These are phyloP conservation scores for Manis javanica DNA, from an alignment of 2,797 vertebrate genomes.

Conservation along the genomic window DNA sequence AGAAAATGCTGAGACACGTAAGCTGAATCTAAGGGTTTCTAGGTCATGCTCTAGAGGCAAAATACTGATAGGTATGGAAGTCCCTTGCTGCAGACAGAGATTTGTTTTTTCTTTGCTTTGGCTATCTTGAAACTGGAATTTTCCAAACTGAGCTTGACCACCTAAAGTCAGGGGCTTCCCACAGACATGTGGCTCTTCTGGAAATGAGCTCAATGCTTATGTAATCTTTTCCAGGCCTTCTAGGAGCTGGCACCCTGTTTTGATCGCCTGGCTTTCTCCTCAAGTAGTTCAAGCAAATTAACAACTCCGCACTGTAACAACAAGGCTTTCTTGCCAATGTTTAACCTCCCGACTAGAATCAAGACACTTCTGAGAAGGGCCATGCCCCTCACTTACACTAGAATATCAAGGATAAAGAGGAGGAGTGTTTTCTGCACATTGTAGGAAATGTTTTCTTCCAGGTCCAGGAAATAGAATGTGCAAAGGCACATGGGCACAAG, in stretches of 20 bases:
- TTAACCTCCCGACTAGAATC: neutral
- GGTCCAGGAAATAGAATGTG: neutral
- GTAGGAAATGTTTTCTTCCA: neutral
- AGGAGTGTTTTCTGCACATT: neutral
- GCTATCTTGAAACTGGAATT: neutral
- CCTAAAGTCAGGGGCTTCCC: neutral
- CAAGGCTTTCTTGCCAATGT: neutral
- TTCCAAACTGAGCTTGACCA: slow-evolving; percentile 8
- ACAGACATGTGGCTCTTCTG: neutral
- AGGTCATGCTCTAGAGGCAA: neutral
- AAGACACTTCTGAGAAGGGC: neutral
- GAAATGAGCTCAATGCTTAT: neutral
- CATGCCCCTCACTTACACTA: neutral
- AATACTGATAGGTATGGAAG: neutral
- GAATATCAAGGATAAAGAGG: neutral
- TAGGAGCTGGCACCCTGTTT: neutral
- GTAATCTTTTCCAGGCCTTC: neutral
- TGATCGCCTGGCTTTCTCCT: neutral
- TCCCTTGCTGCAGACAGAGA: neutral
- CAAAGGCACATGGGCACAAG: neutral
- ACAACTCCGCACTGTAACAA: neutral
- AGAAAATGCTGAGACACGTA: neutral
- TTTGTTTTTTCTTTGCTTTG: neutral
- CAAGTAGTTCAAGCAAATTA: neutral
- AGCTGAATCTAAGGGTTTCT: neutral